These are phyloP conservation scores for Cosmopolites sordidus DNA, from an alignment of 2,888 invertebrate species.

Conservation along the genomic window DNA sequence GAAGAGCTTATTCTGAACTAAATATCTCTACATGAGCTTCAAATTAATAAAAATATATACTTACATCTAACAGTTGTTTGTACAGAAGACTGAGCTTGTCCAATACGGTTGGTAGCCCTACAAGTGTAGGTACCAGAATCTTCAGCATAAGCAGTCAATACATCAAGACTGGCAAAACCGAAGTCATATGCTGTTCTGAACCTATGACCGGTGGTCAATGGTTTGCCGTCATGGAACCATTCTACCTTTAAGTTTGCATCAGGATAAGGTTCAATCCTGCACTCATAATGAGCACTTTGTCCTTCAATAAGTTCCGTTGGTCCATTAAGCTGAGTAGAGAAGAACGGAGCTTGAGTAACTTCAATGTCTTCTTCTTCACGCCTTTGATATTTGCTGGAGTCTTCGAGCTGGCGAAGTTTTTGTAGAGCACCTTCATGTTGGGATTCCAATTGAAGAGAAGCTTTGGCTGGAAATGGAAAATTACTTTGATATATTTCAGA, in stretches of 20 bases:
- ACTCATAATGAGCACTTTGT: conserved; percentile 89
- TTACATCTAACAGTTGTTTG: conserved; percentile 76
- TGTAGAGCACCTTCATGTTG: conserved; percentile 85
- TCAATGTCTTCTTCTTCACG: conserved; percentile 76
- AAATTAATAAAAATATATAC: too few relatives aligned
- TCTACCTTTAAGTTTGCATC: conserved; percentile 85
- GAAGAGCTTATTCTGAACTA: not conserved
- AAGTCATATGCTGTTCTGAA: conserved; percentile 94
- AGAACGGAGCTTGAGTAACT: conserved; percentile 78
- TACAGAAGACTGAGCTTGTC: conserved; percentile 77
- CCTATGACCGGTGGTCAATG: conserved; percentile 81
- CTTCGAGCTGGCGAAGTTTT: conserved; percentile 83
- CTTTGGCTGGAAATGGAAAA: conserved; percentile 65
- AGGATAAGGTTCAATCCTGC: conserved; percentile 88
- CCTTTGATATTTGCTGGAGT: conserved; percentile 71
- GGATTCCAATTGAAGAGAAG: conserved; percentile 79
- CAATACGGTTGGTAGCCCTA: conserved; percentile 79
- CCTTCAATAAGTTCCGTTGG: conserved; percentile 81
- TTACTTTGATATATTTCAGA: not conserved
- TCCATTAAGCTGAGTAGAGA: conserved; percentile 81
- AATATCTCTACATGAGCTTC: too few relatives aligned
- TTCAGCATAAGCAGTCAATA: conserved; percentile 88
- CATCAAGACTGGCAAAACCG: conserved; percentile 94
- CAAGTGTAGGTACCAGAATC: conserved; percentile 92
- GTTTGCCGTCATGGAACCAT: conserved; percentile 91